Conservation (phyloP, 2,888 invertebrate species). For the Rhagophthalmus giganteus region DNA sequence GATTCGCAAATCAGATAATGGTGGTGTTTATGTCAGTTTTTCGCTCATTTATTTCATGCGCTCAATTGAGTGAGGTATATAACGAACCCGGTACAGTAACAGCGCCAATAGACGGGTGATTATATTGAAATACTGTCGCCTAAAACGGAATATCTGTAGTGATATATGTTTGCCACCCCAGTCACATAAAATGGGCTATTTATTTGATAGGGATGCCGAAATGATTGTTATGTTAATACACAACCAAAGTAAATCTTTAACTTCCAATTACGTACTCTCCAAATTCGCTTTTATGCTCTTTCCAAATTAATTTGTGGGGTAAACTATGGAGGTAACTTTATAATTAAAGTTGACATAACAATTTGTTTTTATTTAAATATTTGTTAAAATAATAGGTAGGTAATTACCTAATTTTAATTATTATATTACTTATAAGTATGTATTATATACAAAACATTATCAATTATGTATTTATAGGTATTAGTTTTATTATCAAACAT, state of each 20-base stretch:
- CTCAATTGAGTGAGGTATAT: slow-evolving; percentile 45
- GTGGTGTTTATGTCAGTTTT: slow-evolving; percentile 50
- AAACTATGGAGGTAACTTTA: too few species aligned
- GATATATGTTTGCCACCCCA: slow-evolving; percentile 44
- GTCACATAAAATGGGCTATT: slow-evolving; percentile 42
- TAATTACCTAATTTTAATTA: too few species aligned
- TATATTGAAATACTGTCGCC: slow-evolving; percentile 52
- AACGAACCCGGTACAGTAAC: slow-evolving; percentile 43
- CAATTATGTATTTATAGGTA: too few species aligned
- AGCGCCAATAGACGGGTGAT: slow-evolving; percentile 46
- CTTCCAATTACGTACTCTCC: slow-evolving; percentile 17
- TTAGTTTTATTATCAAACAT: too few species aligned
- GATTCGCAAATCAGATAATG: slow-evolving; percentile 50
- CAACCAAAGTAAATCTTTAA: slow-evolving; percentile 23
- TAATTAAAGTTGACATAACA: too few species aligned
- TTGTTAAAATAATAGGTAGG: too few species aligned
- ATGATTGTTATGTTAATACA: slow-evolving; percentile 41
- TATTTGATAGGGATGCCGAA: slow-evolving; percentile 40
- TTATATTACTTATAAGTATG: too few species aligned
- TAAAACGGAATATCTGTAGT: slow-evolving; percentile 43
- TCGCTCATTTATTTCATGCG: slow-evolving; percentile 50
- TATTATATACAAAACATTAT: too few species aligned
- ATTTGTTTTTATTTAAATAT: too few species aligned
- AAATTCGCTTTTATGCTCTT: slow-evolving; percentile 1
- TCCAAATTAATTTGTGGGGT: too few species aligned